Conservation (phyloP, 2,797 vertebrate species). For the Meda fulgida region DNA sequence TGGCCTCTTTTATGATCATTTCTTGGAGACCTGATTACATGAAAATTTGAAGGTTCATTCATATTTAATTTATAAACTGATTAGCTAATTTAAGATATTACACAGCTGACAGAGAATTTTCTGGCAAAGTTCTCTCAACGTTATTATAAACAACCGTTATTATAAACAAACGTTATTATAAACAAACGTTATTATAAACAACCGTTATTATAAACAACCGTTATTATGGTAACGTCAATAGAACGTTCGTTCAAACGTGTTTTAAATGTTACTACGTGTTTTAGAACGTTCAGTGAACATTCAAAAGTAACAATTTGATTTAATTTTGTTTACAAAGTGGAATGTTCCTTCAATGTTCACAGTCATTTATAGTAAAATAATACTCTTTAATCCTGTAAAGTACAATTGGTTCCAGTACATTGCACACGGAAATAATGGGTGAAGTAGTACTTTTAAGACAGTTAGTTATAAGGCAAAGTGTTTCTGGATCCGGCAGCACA, state of each 20-base stretch:
- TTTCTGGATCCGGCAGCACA: too few relatives aligned
- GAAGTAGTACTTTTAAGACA: too few relatives aligned
- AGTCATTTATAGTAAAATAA: not conserved
- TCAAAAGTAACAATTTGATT: not conserved
- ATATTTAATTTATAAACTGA: not conserved
- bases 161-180: too few relatives aligned
- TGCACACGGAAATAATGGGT: not conserved
- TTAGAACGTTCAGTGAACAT: not conserved
- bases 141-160: too few relatives aligned
- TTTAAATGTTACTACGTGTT: not conserved
- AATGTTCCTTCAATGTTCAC: not conserved
- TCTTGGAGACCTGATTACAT: not conserved
- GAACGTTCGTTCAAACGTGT: not conserved
- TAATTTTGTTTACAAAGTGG: not conserved
- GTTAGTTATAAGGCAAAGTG: too few relatives aligned
- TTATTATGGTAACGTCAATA: not conserved
- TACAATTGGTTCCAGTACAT: not conserved
- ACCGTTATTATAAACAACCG: too few relatives aligned
- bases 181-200: too few relatives aligned
- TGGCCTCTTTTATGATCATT: not conserved
- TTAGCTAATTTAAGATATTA: not conserved
- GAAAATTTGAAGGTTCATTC: not conserved
- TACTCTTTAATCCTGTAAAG: not conserved
- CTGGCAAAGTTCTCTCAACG: too few relatives aligned
- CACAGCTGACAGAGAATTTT: too few relatives aligned